These are phyloP conservation scores for Alentia gelatinosa DNA, from an alignment of 2,888 invertebrate genomes.

Conservation along the genomic window DNA sequence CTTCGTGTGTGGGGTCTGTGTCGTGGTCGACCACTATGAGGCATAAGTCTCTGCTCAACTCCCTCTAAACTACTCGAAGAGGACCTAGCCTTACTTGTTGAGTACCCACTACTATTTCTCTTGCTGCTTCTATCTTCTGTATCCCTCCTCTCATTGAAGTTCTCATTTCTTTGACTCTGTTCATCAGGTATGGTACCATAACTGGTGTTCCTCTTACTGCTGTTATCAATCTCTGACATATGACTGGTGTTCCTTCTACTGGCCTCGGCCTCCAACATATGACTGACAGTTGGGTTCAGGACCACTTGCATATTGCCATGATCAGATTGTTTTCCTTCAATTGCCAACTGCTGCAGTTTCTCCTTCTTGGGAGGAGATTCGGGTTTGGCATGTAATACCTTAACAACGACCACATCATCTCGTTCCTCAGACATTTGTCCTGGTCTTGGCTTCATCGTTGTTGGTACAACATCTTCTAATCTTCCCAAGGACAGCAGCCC, in stretches of 20 bases:
- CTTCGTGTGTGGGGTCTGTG: not conserved
- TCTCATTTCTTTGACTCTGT: too few species aligned
- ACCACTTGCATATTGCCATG: too few species aligned
- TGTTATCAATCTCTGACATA: not conserved
- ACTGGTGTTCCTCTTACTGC: not conserved
- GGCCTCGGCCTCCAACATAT: too few species aligned
- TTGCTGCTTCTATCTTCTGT: not conserved
- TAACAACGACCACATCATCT: too few species aligned
- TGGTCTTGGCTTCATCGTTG: not conserved
- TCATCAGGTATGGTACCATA: too few species aligned
- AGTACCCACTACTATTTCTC: not conserved
- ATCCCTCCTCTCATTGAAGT: not conserved
- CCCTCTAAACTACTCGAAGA: conserved; percentile 8
- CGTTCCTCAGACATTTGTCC: not conserved
- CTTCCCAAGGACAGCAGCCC: conserved; percentile 14
- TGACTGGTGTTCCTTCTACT: too few species aligned
- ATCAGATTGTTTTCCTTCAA: too few species aligned
- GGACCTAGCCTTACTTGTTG: not conserved
- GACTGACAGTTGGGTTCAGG: too few species aligned
- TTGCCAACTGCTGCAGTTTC: not conserved
- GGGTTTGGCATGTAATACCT: too few species aligned
- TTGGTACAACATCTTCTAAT: not conserved
- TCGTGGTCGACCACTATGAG: not conserved
- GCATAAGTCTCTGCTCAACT: not conserved
- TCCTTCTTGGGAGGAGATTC: not conserved